A percentile compares a stretch with the other conserved stretches of the same genome.
phyloP scores from a whole-genome alignment of 2,113 vertebrate species.

The Agapornis roseicollis region DNA sequence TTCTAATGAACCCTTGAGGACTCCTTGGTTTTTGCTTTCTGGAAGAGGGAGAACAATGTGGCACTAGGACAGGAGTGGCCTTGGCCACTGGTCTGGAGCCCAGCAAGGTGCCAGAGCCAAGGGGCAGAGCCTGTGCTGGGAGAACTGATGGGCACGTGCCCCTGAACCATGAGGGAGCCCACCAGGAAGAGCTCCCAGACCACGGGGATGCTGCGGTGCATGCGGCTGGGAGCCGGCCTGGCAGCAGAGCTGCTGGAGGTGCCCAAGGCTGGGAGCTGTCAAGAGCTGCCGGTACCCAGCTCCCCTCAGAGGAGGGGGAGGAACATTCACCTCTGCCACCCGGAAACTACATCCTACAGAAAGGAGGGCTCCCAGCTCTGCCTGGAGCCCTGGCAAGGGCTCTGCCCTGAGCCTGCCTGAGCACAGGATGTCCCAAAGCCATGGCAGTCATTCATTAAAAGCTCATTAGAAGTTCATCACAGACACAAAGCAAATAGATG shows the following conservation, averaged over 20 bases:
- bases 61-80: background rate
- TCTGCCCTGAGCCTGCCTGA: background rate
- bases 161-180: accelerated
- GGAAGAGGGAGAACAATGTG: background rate
- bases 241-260: background rate
- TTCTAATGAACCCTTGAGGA: constrained; percentile 64
- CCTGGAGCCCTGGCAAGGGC: background rate
- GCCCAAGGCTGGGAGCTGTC: background rate
- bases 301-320: background rate
- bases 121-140: background rate
- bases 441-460: constrained; percentile 58
- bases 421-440: constrained; percentile 9
- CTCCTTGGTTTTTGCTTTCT: constrained; percentile 28
- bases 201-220: background rate
- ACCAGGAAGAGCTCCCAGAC: background rate
- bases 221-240: background rate
- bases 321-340: background rate
- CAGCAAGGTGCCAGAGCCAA: background rate
- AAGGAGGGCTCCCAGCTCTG: accelerated
- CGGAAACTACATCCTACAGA: background rate
- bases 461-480: constrained; percentile 54
- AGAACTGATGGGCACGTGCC: accelerated
- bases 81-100: background rate
- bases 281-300: background rate
- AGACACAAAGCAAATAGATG: background rate